Conservation (phyloP, 2,113 vertebrate species). For the Aix galericulata region DNA sequence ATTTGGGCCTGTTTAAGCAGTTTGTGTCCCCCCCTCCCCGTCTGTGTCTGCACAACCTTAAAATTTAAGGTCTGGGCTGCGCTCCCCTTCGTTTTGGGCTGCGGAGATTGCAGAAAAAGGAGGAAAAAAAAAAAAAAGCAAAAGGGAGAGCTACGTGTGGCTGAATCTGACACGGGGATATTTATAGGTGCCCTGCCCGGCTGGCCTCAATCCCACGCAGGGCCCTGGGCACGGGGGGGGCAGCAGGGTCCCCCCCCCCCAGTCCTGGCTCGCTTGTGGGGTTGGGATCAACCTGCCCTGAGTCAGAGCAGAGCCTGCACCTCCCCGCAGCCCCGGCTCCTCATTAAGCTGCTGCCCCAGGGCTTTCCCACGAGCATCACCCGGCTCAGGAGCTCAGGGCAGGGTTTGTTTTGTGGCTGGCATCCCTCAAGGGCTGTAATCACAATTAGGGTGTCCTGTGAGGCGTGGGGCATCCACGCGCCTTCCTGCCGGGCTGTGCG, state of each 20-base stretch:
- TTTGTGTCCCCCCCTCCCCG: neutral
- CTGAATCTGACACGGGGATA: neutral
- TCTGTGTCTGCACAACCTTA: fast-evolving
- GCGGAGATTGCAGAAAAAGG: neutral
- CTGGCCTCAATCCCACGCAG: neutral
- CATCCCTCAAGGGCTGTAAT: neutral
- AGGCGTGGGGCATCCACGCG: neutral
- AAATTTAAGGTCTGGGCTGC: neutral
- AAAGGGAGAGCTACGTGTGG: neutral
- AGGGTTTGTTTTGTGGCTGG: neutral
- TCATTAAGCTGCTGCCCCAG: conserved; percentile 23
- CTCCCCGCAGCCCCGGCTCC: neutral
- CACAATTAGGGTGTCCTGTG: neutral
- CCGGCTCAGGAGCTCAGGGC: neutral
- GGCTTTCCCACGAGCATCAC: conserved; percentile 53
- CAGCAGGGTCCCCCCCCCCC: neutral
- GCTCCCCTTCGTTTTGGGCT: fast-evolving
- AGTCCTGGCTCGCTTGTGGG: fast-evolving
- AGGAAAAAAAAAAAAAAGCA: neutral
- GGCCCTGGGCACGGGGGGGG: neutral
- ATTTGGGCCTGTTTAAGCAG: neutral
- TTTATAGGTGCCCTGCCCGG: neutral
- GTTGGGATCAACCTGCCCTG: neutral
- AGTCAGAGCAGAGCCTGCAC: conserved; percentile 32
- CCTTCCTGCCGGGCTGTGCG: neutral